Conservation (phyloP, 2,888 invertebrate genomes). For the Sericinus montela region DNA sequence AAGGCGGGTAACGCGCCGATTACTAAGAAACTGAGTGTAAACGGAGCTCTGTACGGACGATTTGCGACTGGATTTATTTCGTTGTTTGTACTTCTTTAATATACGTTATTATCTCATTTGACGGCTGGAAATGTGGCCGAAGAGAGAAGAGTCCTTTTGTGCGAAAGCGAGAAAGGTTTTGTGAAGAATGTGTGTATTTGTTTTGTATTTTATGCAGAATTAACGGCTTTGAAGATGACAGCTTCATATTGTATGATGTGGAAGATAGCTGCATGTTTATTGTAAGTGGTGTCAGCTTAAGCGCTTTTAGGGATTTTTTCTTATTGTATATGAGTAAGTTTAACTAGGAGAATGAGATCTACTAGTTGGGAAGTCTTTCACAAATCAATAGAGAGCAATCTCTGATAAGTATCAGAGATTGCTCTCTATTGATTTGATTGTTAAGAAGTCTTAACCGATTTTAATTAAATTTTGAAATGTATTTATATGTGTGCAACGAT, state of each 20-base stretch:
- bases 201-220: constrained; percentile 1
- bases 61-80: constrained; percentile 28
- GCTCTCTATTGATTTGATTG: no score
- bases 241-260: not conserved
- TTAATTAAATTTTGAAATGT: no score
- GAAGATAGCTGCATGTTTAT: not conserved
- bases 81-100: constrained; percentile 13
- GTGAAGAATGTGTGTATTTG: not conserved
- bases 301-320: no score
- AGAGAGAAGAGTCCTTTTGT: constrained; percentile 13
- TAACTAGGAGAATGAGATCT: no score
- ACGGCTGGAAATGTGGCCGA: constrained; percentile 39
- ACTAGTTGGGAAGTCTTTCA: no score
- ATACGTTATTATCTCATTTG: constrained; percentile 23
- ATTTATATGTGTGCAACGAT: no score
- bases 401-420: no score
- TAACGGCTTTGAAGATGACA: constrained; percentile 1
- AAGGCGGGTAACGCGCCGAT: constrained; percentile 55
- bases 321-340: no score
- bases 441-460: no score
- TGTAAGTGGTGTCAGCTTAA: not conserved
- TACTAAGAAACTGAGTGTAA: constrained; percentile 58
- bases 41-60: constrained; percentile 39
- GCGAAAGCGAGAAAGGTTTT: not conserved
- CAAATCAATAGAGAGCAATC: no score